Percentiles rank a stretch among this genome's conserved stretches.
Conservation (phyloP, 2,797 vertebrate species). For the Hippoglossus hippoglossus region DNA sequence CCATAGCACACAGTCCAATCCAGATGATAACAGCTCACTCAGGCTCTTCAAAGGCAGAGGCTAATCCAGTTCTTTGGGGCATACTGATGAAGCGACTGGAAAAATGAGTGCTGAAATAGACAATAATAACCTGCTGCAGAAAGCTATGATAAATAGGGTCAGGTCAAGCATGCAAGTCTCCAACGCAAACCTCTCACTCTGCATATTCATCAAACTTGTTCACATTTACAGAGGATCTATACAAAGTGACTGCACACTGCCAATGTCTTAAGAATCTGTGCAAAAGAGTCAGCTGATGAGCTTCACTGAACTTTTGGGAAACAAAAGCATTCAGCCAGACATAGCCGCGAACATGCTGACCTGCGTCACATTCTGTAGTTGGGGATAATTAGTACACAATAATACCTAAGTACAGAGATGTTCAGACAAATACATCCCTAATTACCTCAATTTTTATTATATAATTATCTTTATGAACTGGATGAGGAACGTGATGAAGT, state of each 20-base stretch:
- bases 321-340: conserved; percentile 7
- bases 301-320: conserved; percentile 1
- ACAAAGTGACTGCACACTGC: conserved; percentile 1
- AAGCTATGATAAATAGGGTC: conserved; percentile 46
- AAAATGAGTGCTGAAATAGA: conserved; percentile 50
- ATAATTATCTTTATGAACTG: neutral
- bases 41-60: conserved; percentile 72
- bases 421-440: neutral
- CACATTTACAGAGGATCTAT: neutral
- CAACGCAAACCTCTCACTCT: conserved; percentile 8
- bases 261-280: conserved; percentile 1
- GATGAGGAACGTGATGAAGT: neutral
- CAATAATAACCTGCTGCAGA: conserved; percentile 60
- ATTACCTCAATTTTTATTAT: neutral
- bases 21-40: conserved; percentile 61
- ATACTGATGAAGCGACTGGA: conserved; percentile 56
- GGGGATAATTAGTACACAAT: neutral
- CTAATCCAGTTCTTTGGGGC: conserved; percentile 62
- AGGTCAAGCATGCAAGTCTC: conserved; percentile 25
- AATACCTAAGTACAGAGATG: neutral
- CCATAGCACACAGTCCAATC: conserved; percentile 60
- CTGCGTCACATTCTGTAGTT: neutral
- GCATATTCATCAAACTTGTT: neutral
- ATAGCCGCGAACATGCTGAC: conserved; percentile 9
- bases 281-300: conserved; percentile 6